Evolutionary conservation across 2,113 vertebrate species (phyloP).

Genomic region (Oncorhynchus kisutch): DNA sequence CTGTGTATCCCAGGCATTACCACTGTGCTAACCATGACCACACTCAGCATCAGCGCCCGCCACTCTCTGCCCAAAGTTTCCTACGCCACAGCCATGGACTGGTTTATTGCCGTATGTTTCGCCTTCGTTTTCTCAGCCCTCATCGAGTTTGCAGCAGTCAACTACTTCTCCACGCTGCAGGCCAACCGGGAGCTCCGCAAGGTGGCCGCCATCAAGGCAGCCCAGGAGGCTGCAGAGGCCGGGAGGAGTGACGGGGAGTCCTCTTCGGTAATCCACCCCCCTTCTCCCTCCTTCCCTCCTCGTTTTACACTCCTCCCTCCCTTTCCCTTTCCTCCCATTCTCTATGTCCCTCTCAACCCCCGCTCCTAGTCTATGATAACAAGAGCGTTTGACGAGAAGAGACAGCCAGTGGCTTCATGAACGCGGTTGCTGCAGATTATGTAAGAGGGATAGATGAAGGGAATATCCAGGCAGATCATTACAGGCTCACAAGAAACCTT

Average conservation of each 20-base stretch:
- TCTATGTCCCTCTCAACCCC: neutral
- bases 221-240: constrained; percentile 69
- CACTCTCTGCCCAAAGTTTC: constrained; percentile 95
- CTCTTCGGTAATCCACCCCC: constrained; percentile 75
- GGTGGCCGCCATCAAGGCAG: constrained; percentile 76
- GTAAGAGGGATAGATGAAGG: constrained; percentile 73
- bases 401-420: constrained; percentile 64
- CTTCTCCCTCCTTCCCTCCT: neutral
- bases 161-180: constrained; percentile 96
- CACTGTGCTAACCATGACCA: constrained; percentile 95
- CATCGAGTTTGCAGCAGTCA: constrained; percentile 97
- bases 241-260: constrained; percentile 74
- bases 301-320: constrained; percentile 3
- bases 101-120: constrained; percentile 97
- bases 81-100: constrained; percentile 95
- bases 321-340: neutral
- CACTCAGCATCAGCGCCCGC: constrained; percentile 91
- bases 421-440: constrained; percentile 64
- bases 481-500: constrained; percentile 48
- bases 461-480: constrained; percentile 67
- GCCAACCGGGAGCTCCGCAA: constrained; percentile 81
- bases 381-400: constrained; percentile 62
- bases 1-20: constrained; percentile 81
- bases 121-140: constrained; percentile 96
- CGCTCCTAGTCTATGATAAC: constrained; percentile 58